A percentile compares a stretch with the other conserved stretches of the same genome.
Evolutionary conservation across 2,888 invertebrate species (phyloP).

Genomic region (Emesis furor): DNA sequence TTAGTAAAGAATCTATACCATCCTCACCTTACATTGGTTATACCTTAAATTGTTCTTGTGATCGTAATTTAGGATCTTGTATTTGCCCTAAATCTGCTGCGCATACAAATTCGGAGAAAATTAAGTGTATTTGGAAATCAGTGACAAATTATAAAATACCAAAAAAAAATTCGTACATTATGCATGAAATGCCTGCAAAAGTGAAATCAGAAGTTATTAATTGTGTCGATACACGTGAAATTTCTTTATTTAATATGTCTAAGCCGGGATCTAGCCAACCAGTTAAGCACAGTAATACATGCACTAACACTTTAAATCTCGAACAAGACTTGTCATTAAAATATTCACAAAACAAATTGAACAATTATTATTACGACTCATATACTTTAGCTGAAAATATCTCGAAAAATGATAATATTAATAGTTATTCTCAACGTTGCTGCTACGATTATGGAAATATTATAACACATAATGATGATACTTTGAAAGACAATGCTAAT

Average conservation of each 20-base stretch:
- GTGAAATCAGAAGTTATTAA: conserved; percentile 48
- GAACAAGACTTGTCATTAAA: conserved; percentile 78
- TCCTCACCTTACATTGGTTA: conserved; percentile 80
- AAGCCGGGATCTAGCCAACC: not conserved
- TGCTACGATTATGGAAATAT: conserved; percentile 33
- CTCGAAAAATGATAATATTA: conserved; percentile 53
- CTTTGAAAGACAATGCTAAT: not conserved
- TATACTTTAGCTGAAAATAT: conserved; percentile 77
- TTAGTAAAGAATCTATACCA: conserved; percentile 35
- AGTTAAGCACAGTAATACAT: conserved; percentile 8
- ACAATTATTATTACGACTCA: conserved; percentile 68
- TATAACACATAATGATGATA: not conserved
- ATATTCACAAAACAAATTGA: conserved; percentile 73
- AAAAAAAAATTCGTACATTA: conserved; percentile 81
- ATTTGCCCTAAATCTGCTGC: conserved; percentile 82
- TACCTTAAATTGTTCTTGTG: conserved; percentile 83
- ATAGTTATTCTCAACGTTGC: conserved; percentile 54
- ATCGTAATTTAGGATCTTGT: conserved; percentile 79
- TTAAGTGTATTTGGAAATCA: conserved; percentile 80
- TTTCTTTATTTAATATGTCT: not conserved
- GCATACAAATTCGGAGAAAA: conserved; percentile 76
- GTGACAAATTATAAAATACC: conserved; percentile 70
- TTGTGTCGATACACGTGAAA: not conserved
- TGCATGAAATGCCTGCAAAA: conserved; percentile 75
- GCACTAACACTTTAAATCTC: conserved; percentile 37